phyloP scores from a whole-genome alignment of 2,113 vertebrate species.

The Corvus moneduloides region DNA sequence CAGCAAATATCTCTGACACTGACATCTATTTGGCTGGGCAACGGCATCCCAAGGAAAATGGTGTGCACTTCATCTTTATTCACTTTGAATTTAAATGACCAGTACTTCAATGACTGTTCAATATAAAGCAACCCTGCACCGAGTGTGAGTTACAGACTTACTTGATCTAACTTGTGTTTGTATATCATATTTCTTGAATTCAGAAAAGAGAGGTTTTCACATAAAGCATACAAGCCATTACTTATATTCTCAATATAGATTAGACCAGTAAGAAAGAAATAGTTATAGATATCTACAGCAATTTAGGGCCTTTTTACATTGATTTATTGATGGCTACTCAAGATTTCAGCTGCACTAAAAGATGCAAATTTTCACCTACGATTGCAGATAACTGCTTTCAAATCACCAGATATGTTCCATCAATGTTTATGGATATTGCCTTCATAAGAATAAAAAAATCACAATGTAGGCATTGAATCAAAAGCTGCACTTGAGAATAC shows the following conservation, averaged over 20 bases:
- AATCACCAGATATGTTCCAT: not conserved
- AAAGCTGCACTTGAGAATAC: not conserved
- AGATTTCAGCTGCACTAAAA: not conserved
- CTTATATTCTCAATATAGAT: constrained; percentile 26
- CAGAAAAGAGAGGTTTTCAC: not conserved
- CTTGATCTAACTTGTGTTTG: not conserved
- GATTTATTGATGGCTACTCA: constrained; percentile 21
- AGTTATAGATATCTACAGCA: not conserved
- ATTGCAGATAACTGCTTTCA: not conserved
- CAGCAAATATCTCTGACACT: constrained; percentile 8
- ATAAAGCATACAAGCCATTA: not conserved
- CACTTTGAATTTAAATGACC: not conserved
- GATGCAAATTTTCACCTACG: constrained; percentile 21
- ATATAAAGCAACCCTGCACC: not conserved
- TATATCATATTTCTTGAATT: not conserved
- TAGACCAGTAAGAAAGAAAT: constrained; percentile 8
- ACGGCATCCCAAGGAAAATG: not conserved
- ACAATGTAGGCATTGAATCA: not conserved
- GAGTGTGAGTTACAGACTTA: not conserved
- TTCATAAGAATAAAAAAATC: constrained; percentile 12
- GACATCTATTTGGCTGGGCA: constrained; percentile 13
- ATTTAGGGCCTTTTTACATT: not conserved
- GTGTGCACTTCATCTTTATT: not conserved
- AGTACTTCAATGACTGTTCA: not conserved
- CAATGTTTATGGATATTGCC: not conserved